Evolutionary conservation across 2,888 invertebrate species (phyloP).

Genomic region (Notodonta ziczac): DNA sequence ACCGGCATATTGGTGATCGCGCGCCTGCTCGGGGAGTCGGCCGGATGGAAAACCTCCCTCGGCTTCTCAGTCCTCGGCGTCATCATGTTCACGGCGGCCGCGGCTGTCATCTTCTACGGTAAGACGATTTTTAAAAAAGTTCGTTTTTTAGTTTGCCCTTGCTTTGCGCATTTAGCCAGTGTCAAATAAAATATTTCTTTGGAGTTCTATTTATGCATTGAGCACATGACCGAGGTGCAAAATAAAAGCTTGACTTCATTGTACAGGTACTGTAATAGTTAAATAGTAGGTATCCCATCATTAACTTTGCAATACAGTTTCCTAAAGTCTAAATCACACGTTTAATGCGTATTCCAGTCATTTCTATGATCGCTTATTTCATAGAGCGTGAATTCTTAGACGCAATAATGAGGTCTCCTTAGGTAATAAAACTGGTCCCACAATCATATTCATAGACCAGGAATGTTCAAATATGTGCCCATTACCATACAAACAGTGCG

Average conservation of each 20-base stretch:
- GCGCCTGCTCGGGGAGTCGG: constrained; percentile 84
- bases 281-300: no score
- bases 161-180: no score
- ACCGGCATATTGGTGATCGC: constrained; percentile 86
- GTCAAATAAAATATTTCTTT: no score
- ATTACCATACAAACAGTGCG: constrained; percentile 23
- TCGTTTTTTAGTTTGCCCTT: no score
- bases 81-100: constrained; percentile 86
- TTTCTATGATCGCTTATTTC: constrained; percentile 26
- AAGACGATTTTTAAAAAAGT: constrained; percentile 26
- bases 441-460: background rate
- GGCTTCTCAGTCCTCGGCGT: constrained; percentile 86
- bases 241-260: no score
- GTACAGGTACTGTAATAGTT: no score
- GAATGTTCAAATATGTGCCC: constrained; percentile 24
- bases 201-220: no score
- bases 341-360: constrained; percentile 18
- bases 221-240: no score
- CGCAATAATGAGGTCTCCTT: constrained; percentile 23
- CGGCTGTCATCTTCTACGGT: constrained; percentile 86
- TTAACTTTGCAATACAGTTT: background rate
- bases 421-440: background rate
- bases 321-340: background rate
- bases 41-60: constrained; percentile 86
- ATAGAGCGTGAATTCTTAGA: constrained; percentile 36